Percentiles rank a stretch among this genome's conserved stretches.
Evolutionary conservation across 2,113 vertebrate genomes (phyloP).

Genomic region (Brachyistius frenatus): DNA sequence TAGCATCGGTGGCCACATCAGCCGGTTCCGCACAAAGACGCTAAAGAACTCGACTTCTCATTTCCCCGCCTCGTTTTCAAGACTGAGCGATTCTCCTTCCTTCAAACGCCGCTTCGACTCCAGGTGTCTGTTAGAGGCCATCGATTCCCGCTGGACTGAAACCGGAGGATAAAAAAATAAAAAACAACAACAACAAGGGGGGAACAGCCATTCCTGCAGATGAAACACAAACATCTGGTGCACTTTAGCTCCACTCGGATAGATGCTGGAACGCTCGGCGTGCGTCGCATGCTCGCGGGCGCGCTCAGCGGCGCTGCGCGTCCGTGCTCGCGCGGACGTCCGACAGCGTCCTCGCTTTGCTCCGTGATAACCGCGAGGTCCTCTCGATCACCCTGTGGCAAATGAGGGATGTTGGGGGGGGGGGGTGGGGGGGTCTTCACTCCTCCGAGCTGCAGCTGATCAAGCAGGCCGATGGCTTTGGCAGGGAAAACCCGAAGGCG

Average conservation of each 20-base stretch:
- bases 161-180: neutral
- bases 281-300: neutral
- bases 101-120: slow-evolving; percentile 10
- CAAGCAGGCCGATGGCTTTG: slow-evolving; percentile 58
- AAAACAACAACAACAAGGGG: neutral
- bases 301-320: slow-evolving; percentile 52
- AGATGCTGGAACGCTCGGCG: slow-evolving; percentile 60
- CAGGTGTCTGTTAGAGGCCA: slow-evolving; percentile 55
- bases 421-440: slow-evolving; percentile 23
- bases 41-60: slow-evolving; percentile 12
- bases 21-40: neutral
- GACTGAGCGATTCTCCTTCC: slow-evolving; percentile 30
- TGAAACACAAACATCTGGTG: slow-evolving; percentile 74
- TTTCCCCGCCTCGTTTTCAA: slow-evolving; percentile 35
- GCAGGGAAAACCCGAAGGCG: slow-evolving; percentile 39
- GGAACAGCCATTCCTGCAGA: slow-evolving; percentile 28
- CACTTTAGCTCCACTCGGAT: slow-evolving; percentile 54
- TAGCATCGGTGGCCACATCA: slow-evolving; percentile 26
- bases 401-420: no score
- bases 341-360: slow-evolving; percentile 7
- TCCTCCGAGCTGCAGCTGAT: slow-evolving; percentile 60
- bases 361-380: slow-evolving; percentile 53
- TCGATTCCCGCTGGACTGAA: slow-evolving; percentile 51
- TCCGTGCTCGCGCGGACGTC: slow-evolving; percentile 43
- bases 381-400: slow-evolving; percentile 23